Conservation (phyloP, 1,140 invertebrate genomes). For the Grapholita molesta region DNA sequence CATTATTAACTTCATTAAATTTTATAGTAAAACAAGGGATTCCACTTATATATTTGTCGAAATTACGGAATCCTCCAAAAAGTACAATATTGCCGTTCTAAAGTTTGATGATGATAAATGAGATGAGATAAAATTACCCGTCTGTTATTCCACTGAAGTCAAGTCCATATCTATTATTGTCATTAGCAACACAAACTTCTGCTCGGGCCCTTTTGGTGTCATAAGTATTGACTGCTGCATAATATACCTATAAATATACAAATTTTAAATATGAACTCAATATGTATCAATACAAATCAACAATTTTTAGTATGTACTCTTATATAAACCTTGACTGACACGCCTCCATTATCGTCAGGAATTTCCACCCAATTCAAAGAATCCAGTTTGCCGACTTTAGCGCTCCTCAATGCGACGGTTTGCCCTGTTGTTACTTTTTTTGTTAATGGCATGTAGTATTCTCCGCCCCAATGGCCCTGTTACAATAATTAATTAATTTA, state of each 20-base stretch:
- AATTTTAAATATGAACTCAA: not conserved
- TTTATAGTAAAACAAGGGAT: no score
- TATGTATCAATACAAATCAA: no score
- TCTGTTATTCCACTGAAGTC: conserved; percentile 43
- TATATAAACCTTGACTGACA: conserved; percentile 25
- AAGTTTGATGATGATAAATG: no score
- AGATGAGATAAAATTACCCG: conserved; percentile 26
- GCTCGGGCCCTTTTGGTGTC: conserved; percentile 32
- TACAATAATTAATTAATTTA: not conserved
- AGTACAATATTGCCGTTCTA: no score
- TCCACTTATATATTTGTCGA: no score
- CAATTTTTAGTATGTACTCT: not conserved
- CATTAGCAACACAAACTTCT: not conserved
- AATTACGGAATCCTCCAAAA: no score
- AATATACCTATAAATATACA: conserved; percentile 34
- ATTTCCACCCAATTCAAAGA: conserved; percentile 34
- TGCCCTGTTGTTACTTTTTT: not conserved
- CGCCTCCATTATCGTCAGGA: conserved; percentile 18
- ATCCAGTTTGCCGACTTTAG: conserved; percentile 25
- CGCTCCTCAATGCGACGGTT: conserved; percentile 19
- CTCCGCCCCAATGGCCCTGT: conserved; percentile 31
- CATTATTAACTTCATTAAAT: not conserved
- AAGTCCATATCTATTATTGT: conserved; percentile 30
- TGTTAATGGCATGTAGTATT: conserved; percentile 21
- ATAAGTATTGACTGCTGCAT: conserved; percentile 30